These are phyloP conservation scores for Cranoglanis bouderius DNA, from an alignment of 2,113 vertebrate species.

Conservation along the genomic window DNA sequence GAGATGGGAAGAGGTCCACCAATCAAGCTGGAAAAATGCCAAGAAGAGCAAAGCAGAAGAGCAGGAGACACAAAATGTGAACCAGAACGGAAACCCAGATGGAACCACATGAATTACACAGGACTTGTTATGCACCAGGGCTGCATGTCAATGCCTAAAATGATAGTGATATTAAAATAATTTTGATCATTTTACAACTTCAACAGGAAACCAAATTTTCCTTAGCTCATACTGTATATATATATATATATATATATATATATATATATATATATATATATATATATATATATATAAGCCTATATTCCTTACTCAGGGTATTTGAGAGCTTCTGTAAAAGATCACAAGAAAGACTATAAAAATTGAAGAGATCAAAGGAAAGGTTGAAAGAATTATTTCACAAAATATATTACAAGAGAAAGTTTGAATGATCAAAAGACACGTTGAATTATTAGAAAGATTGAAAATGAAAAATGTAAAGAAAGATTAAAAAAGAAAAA, in stretches of 20 bases:
- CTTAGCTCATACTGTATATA: neutral
- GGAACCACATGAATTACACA: neutral
- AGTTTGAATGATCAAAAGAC: neutral
- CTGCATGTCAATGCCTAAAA: neutral
- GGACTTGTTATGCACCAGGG: neutral
- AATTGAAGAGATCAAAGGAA: neutral
- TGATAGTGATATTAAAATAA: neutral
- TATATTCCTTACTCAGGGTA: neutral
- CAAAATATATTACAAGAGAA: neutral
- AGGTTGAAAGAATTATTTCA: neutral
- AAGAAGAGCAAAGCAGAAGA: constrained; percentile 38
- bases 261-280: no score
- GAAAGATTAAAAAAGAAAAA: neutral
- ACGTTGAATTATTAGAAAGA: neutral
- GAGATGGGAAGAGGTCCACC: constrained; percentile 51
- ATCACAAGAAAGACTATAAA: neutral
- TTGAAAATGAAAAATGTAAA: neutral
- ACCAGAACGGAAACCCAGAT: neutral
- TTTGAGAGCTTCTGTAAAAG: neutral
- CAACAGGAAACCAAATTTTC: neutral
- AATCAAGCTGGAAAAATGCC: constrained; percentile 10
- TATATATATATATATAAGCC: neutral
- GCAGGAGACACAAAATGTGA: constrained; percentile 7
- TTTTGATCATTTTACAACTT: neutral
- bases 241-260: no score